Base-by-base conservation (phyloP, 2,113 vertebrate species). In the Cepphus grylle region DNA sequence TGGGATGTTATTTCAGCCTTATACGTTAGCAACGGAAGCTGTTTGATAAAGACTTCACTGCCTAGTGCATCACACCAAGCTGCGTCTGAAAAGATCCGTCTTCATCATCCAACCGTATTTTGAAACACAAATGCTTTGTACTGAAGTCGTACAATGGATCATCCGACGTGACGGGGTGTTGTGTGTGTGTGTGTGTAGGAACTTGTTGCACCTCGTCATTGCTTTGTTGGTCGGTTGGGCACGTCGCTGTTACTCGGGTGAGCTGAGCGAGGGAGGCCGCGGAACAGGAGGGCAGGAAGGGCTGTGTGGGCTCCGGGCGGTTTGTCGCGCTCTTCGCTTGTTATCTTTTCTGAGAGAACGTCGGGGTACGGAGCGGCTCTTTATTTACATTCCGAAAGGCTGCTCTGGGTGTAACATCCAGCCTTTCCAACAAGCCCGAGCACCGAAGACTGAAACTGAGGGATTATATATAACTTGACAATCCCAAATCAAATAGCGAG, bases 191-290 rank as follows among this genome's bases (percentile, higher is more conserved):
- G 43, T 11, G 45, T 17, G 43, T 10, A 38, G 55, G 2, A 15
- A 7, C 53, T 25, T 17, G 25, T 6, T 36, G 67, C 45, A 22
- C 32, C 67, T 58, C 27, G 3, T 19, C 14, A 2, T 4, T 27
- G 86, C 61, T 45, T 12, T 43, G 42, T 15, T 49, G 59, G 43
- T 14, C 52, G 34, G 1, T 38, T 0, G 55, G 23, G 58, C 8
- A 42, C 0, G 12, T 16, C 1, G 0, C 30, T 1, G 36, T 15
- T 11, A 3, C 4, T 0, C 26, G 0, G 5, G 9, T 2, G 6
- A 9, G 1, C 53, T 8, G 55, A 36, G 76, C 15, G 59, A 59
- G 2, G 1, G 5, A 25, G 58, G 34, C 14, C 40, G 30, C 26
- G 9, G 12, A 15, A 7, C 12, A 42, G 70, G 17, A 58, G 34